Base-by-base conservation (phyloP, 1,140 invertebrate genomes). In the Macrotrachela quadricornifera region DNA sequence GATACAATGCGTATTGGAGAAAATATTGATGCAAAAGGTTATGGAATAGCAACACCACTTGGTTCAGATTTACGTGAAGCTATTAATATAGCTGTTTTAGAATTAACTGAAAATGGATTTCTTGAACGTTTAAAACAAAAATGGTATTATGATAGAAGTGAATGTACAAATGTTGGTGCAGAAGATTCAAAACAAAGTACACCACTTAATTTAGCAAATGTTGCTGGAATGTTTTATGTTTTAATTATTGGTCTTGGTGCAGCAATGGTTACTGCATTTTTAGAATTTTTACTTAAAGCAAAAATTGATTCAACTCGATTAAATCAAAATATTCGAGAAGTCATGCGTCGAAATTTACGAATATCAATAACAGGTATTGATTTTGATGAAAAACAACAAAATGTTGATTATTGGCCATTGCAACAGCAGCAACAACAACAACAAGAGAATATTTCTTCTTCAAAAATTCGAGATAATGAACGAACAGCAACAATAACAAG, bases 161-260 rank as follows among this genome's bases (percentile, higher is more conserved):
- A 86, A 67, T 87, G 83, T 58, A 59, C 59, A 3, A 54, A 55
- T 83, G 13, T 41, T 12, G 39, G n/a, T 15, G 45, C 17, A 43
- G 36, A 50, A 43, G 52, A 52, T 18, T 54, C 53, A 37, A 51
- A 44, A 38, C 46, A 51, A 49, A 51, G 40, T n/a, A 83, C 90
- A 59, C 3, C 2, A 59, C 74, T 97, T 58, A 88, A 88, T 41
- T 70, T 97, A 40, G 86, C 84, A 63, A 95, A 96, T 74, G 86
- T 97, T 3, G 90, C 91, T n/a, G 92, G 92, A 13, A 86, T 95
- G 64, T 97, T 97, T 73, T 97, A 95, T 74, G 92, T 97, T 63
- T 75, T 97, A 15, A 87, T 95, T 62, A 84, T 81, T 37, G 92
- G 76, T 50, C 76, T 97, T 37, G 76, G 85, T 6, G 67, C 91